These are phyloP conservation scores for Drosophila sp. DNA, from an alignment of 1,140 invertebrate genomes.

Conservation along the genomic window DNA sequence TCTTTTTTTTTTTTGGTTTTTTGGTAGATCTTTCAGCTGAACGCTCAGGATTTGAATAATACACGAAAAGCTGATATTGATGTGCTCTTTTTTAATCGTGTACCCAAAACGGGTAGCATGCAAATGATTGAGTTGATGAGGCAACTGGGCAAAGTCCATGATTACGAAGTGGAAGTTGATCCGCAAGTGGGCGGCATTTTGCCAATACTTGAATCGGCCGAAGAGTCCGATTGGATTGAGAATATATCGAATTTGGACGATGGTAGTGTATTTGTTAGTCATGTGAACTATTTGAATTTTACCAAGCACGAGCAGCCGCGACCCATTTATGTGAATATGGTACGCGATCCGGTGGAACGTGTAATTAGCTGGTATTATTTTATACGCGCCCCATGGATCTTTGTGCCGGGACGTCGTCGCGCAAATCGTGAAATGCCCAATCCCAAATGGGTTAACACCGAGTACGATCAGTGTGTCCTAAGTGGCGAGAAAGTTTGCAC, in stretches of 20 bases:
- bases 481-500: conserved; percentile 90
- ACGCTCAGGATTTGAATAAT: conserved; percentile 87
- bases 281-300: conserved; percentile 84
- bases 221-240: conserved; percentile 63
- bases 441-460: conserved; percentile 90
- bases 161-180: conserved; percentile 83
- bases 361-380: conserved; percentile 95
- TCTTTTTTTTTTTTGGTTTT: conserved; percentile 3
- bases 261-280: conserved; percentile 66
- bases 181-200: conserved; percentile 68
- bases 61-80: conserved; percentile 89
- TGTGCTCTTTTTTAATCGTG: conserved; percentile 93
- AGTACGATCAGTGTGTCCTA: conserved; percentile 92
- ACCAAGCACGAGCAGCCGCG: conserved; percentile 89
- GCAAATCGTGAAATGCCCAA: conserved; percentile 92
- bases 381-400: conserved; percentile 90
- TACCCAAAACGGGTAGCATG: conserved; percentile 93
- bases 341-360: conserved; percentile 93
- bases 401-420: conserved; percentile 68
- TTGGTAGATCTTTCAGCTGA: conserved; percentile 71
- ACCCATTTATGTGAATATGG: conserved; percentile 95
- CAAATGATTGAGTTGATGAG: conserved; percentile 93
- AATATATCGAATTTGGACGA: conserved; percentile 71
- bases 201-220: conserved; percentile 45
- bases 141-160: conserved; percentile 89